Conservation (phyloP, 2,888 invertebrate species). For the Heteromyza rotundicornis region DNA sequence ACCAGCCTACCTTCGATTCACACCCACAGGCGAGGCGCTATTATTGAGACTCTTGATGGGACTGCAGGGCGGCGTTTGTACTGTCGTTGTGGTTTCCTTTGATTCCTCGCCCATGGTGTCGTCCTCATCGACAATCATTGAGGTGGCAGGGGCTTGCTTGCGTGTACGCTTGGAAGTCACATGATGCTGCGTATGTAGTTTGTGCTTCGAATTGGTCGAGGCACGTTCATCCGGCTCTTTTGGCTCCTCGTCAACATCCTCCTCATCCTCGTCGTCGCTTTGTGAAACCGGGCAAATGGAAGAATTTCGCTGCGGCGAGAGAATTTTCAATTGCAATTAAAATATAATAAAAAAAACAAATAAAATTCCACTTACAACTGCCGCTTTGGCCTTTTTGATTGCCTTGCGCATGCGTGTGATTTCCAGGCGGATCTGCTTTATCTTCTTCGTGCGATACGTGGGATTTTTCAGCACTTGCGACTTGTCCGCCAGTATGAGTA, state of each 20-base stretch:
- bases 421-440: constrained; percentile 67
- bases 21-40: constrained; percentile 62
- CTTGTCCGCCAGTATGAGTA: constrained; percentile 70
- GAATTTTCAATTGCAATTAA: background rate
- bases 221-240: too few relatives aligned
- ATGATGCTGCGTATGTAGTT: constrained; percentile 35
- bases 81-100: constrained; percentile 45
- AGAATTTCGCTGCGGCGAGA: constrained; percentile 20
- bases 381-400: constrained; percentile 53
- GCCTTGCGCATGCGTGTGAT: constrained; percentile 66
- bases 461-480: constrained; percentile 69
- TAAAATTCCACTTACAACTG: constrained; percentile 47
- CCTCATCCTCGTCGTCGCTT: constrained; percentile 53
- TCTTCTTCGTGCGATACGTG: constrained; percentile 66
- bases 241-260: constrained; percentile 30
- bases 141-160: constrained; percentile 21
- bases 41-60: constrained; percentile 60
- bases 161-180: constrained; percentile 33
- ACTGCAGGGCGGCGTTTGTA: constrained; percentile 61
- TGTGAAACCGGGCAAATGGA: constrained; percentile 45
- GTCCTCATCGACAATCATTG: constrained; percentile 39
- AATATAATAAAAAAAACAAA: too few relatives aligned
- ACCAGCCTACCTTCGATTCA: constrained; percentile 57
- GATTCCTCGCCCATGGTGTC: constrained; percentile 45
- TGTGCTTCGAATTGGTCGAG: too few relatives aligned